Evolutionary conservation across 2,113 vertebrate species (phyloP).

Genomic region (Podarcis cretensis): DNA sequence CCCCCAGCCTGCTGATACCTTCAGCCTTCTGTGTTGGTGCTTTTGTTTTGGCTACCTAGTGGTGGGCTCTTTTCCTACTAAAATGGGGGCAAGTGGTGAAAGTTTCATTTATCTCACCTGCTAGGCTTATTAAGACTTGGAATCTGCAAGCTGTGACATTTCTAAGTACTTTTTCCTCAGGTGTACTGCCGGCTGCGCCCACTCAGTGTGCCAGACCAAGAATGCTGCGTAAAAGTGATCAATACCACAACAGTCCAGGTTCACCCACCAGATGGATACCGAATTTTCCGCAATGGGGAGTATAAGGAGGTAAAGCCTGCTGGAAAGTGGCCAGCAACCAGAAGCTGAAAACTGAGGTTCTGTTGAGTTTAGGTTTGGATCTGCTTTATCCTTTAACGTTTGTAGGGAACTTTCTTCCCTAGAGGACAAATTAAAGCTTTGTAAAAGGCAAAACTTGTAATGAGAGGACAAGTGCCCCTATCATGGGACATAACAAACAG

Average conservation of each 20-base stretch:
- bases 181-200: conserved; percentile 94
- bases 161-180: conserved; percentile 57
- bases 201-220: conserved; percentile 78
- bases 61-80: too few relatives aligned
- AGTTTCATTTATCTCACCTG: not conserved
- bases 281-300: conserved; percentile 88
- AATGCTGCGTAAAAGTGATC: conserved; percentile 93
- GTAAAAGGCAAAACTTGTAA: not conserved
- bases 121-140: not conserved
- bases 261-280: conserved; percentile 89
- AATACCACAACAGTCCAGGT: conserved; percentile 87
- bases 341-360: not conserved
- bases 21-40: too few relatives aligned
- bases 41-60: too few relatives aligned
- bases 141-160: not conserved
- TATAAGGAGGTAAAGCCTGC: conserved; percentile 86
- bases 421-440: too few relatives aligned
- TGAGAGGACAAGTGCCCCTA: too few relatives aligned
- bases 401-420: not conserved
- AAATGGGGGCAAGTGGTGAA: too few relatives aligned
- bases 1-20: too few relatives aligned
- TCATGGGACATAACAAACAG: too few relatives aligned
- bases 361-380: not conserved
- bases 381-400: not conserved
- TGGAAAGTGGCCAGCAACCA: not conserved